Evolutionary conservation across 2,113 vertebrate genomes (phyloP), one percentile per base, ranked within the genome.

Genomic region (Oenanthe melanoleuca): DNA sequence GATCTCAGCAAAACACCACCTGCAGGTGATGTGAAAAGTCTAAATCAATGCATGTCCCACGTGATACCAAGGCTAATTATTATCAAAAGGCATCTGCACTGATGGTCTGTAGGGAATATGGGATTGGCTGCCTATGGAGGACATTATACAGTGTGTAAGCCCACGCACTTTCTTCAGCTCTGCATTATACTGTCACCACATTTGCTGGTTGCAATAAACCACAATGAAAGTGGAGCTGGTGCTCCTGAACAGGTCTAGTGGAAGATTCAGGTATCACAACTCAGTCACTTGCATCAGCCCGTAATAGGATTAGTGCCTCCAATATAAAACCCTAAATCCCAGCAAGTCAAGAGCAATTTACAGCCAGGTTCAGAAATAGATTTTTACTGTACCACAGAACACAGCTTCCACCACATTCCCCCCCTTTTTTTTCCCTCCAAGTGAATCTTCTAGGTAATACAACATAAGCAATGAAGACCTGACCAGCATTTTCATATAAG

Each of bases 401-500:
- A 64, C 53, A 74, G 44, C 15, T 74, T 81, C 61, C 6, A 78
- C 12, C 29, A 45, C 11, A 44, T 60, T 72, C 37, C 59, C 14
- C 0, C 1, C 8, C 0, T 8, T 12, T 38, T 34, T 28, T 55
- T 38, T 12, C 6, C 2, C 6, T 57, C 6, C 3, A 45, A 61
- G 9, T 11, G 9, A 73, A 19, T 49, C 37, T 67, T 57, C 10
- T 1, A 44, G 8, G 16, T 45, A 78, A 40, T 12, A 47, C 8
- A 47, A 20, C 34, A 12, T 17, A 44, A 85, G 9, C 42, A 89
- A 37, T 16, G 53, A 47, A 59, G 72, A 56, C 9, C 31, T 18
- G 12, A 66, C 15, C 25, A 60, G 24, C 22, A 24, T 34, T 82
- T 82, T 73, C n/a, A n/a, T 18, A 34, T 11, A 65, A 69, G 75